These are phyloP conservation scores for Rhombomys opimus DNA, from an alignment of 2,113 vertebrate genomes.

Conservation along the genomic window DNA sequence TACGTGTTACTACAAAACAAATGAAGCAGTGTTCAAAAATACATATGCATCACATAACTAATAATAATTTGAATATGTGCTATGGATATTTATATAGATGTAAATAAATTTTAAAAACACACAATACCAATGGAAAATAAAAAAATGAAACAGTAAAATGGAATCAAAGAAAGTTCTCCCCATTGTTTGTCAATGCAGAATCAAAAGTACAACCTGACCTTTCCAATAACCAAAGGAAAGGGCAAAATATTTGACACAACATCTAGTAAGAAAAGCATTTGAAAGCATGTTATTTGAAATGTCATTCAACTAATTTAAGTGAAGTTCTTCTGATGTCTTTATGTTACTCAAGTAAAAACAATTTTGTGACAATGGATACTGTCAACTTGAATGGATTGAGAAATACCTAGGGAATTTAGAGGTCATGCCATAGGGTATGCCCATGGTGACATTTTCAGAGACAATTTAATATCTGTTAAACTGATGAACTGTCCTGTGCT, in stretches of 20 bases:
- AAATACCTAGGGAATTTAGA: background rate
- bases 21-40: background rate
- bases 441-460: background rate
- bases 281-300: conserved; percentile 17
- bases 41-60: background rate
- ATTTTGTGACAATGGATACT: background rate
- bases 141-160: background rate
- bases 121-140: background rate
- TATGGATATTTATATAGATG: background rate
- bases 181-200: background rate
- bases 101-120: background rate
- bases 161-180: background rate
- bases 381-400: background rate
- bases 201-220: background rate
- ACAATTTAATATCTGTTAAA: background rate
- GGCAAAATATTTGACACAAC: background rate
- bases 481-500: background rate
- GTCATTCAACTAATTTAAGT: background rate
- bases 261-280: conserved; percentile 25
- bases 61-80: background rate
- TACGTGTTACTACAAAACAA: background rate
- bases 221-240: conserved; percentile 9
- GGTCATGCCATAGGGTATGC: background rate
- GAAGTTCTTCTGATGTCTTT: background rate
- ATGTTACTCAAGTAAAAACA: background rate